Percentiles rank a stretch among this genome's conserved stretches.
Evolutionary conservation across 1,140 invertebrate species (phyloP).

Genomic region (Odontomachus brunneus): DNA sequence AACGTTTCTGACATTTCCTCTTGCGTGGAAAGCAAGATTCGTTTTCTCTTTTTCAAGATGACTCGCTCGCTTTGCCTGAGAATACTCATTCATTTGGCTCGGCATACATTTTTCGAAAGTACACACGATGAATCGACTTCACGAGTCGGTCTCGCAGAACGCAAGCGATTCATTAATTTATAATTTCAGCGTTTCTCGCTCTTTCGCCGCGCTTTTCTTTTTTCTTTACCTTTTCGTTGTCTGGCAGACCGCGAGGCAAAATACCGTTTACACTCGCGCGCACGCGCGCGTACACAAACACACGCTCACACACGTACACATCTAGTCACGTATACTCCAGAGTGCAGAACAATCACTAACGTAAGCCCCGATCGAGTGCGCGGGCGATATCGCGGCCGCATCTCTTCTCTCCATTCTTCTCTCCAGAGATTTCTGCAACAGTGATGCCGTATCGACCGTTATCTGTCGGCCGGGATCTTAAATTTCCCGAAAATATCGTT

Average conservation of each 20-base stretch:
- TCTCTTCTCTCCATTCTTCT: background rate
- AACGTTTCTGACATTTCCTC: no score
- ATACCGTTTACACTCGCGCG: no score
- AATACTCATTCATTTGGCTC: no score
- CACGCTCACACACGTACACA: no score
- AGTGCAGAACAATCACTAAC: conserved; percentile 69
- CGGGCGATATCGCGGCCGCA: conserved; percentile 22
- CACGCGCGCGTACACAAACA: no score
- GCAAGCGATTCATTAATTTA: background rate
- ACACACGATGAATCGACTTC: background rate
- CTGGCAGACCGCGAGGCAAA: background rate
- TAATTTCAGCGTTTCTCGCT: background rate
- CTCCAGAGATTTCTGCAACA: no score
- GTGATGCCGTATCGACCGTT: no score
- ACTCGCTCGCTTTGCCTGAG: no score
- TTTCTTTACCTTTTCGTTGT: background rate
- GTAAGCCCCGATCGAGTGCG: conserved; percentile 26
- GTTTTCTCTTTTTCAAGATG: no score
- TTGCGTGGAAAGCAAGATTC: no score
- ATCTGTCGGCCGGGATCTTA: no score
- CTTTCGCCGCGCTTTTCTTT: background rate
- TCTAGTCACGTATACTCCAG: conserved; percentile 38
- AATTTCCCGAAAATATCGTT: no score
- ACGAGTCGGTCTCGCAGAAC: background rate
- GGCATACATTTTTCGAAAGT: background rate